phyloP scores from a whole-genome alignment of 2,113 vertebrate genomes.

The Thunnus thynnus region DNA sequence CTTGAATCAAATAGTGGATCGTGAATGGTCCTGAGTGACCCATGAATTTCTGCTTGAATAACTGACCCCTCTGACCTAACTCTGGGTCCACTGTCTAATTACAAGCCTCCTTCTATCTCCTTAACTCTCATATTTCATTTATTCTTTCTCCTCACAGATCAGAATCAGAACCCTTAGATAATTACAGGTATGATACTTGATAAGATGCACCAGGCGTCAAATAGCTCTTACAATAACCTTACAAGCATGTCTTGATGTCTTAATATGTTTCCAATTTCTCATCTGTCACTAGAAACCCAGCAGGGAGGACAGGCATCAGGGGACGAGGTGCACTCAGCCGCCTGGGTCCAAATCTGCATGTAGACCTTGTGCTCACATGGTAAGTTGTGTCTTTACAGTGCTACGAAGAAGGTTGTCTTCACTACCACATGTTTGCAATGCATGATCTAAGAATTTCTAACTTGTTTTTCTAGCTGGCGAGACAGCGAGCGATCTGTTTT shows the following conservation, averaged over 20 bases:
- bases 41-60: not conserved
- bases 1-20: not conserved
- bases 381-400: conserved; percentile 64
- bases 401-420: not conserved
- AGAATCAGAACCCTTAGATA: conserved; percentile 54
- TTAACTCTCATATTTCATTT: not conserved
- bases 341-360: conserved; percentile 90
- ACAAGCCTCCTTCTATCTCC: not conserved
- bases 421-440: not conserved
- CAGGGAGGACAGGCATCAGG: conserved; percentile 91
- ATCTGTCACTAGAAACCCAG: conserved; percentile 88
- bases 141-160: conserved; percentile 62
- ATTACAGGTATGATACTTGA: conserved; percentile 74
- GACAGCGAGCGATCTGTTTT: conserved; percentile 78
- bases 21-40: not conserved
- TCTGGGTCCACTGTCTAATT: not conserved
- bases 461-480: conserved; percentile 56
- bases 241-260: conserved; percentile 13
- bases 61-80: not conserved
- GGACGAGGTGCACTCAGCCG: conserved; percentile 87
- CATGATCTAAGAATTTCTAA: conserved; percentile 6
- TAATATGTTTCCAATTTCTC: conserved; percentile 16
- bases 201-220: conserved; percentile 5
- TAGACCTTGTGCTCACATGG: conserved; percentile 91
- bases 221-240: not conserved